phyloP scores from a whole-genome alignment of 2,888 invertebrate species.

The Neuroscelio doddi region DNA sequence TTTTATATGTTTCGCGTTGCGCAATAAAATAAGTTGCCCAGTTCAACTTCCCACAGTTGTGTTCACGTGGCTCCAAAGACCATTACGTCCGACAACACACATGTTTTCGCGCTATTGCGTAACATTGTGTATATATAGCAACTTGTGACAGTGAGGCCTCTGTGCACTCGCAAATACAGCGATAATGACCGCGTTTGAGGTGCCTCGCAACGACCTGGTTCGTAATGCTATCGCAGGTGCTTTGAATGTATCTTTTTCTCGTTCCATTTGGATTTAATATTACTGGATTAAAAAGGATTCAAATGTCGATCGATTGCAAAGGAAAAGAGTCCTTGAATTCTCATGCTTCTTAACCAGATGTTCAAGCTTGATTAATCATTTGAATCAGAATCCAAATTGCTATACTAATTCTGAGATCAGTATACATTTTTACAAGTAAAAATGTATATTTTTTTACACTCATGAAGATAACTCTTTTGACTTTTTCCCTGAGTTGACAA shows the following conservation, averaged over 20 bases:
- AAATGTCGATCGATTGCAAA: conserved; percentile 21
- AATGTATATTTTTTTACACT: too few species aligned
- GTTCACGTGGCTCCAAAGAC: conserved; percentile 12
- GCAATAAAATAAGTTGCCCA: conserved; percentile 10
- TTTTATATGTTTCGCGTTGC: not conserved
- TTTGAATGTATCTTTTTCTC: conserved; percentile 20
- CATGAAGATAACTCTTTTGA: too few species aligned
- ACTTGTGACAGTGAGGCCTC: conserved; percentile 21
- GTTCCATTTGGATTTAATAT: conserved; percentile 13
- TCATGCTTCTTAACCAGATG: not conserved
- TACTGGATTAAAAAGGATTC: conserved; percentile 27
- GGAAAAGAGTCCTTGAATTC: conserved; percentile 9
- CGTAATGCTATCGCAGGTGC: conserved; percentile 29
- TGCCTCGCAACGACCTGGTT: conserved; percentile 38
- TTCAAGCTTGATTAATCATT: conserved; percentile 15
- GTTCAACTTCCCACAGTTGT: conserved; percentile 29
- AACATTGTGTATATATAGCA: conserved; percentile 27
- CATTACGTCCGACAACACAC: conserved; percentile 25
- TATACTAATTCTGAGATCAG: conserved; percentile 5
- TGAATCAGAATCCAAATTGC: conserved; percentile 14
- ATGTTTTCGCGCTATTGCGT: conserved; percentile 38
- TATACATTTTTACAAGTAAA: too few species aligned
- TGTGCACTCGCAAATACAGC: conserved; percentile 38
- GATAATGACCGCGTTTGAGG: conserved; percentile 42
- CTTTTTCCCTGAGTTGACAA: too few species aligned